phyloP scores from a whole-genome alignment of 2,888 invertebrate species.

The Meta bourneti region DNA sequence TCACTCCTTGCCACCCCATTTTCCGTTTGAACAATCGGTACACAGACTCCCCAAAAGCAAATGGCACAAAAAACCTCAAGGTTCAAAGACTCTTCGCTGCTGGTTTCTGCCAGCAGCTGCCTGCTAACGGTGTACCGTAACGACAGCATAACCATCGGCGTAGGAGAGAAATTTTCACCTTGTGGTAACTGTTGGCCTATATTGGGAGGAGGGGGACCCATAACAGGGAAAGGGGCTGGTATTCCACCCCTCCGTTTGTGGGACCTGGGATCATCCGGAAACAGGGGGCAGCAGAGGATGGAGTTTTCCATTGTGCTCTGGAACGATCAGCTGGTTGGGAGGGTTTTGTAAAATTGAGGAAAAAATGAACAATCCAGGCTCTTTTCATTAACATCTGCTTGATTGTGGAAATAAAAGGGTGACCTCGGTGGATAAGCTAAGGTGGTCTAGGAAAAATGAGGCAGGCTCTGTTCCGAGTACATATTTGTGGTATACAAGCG shows the following conservation, averaged over 20 bases:
- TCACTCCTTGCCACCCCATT: not conserved
- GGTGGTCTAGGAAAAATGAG: not conserved
- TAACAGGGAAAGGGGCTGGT: not conserved
- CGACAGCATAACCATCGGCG: constrained; percentile 26
- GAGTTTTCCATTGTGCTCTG: constrained; percentile 24
- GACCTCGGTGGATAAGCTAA: not conserved
- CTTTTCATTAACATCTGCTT: constrained; percentile 71
- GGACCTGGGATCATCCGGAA: constrained; percentile 9
- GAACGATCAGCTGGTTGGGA: constrained; percentile 54
- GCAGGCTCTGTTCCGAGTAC: too few species aligned
- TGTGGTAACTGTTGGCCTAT: constrained; percentile 70
- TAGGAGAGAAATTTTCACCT: constrained; percentile 68
- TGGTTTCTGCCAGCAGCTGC: not conserved
- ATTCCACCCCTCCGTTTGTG: constrained; percentile 5
- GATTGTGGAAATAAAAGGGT: constrained; percentile 34
- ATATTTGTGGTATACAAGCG: too few species aligned
- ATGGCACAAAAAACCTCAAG: not conserved
- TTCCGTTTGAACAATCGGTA: not conserved
- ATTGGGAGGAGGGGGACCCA: constrained; percentile 29
- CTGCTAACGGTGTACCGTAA: constrained; percentile 45
- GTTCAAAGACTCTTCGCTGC: constrained; percentile 39
- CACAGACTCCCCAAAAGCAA: not conserved
- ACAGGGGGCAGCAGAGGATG: constrained; percentile 10
- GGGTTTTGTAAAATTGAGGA: constrained; percentile 27
- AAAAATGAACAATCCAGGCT: constrained; percentile 49